Conservation (phyloP, 2,113 vertebrate genomes). For the Brevimyrus niger region DNA sequence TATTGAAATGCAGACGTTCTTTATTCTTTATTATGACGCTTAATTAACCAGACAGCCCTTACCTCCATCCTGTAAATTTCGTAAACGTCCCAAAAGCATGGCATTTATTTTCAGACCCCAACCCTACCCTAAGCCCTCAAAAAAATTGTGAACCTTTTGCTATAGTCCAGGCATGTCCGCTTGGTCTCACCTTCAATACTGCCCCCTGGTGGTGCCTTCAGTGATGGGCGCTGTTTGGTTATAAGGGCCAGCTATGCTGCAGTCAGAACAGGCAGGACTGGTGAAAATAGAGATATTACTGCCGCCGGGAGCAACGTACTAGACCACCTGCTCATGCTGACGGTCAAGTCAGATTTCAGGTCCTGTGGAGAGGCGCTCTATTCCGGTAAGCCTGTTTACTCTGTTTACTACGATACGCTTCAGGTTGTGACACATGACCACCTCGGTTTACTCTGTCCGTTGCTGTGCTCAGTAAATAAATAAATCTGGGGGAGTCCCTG, state of each 20-base stretch:
- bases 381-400: neutral
- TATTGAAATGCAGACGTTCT: neutral
- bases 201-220: neutral
- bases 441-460: neutral
- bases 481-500: neutral
- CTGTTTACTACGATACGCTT: neutral
- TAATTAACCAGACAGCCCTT: neutral
- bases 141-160: neutral
- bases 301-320: neutral
- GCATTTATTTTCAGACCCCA: neutral
- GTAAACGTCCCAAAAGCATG: neutral
- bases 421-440: neutral
- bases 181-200: neutral
- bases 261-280: neutral
- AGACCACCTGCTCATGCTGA: neutral
- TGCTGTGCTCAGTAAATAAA: neutral
- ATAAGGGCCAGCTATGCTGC: neutral
- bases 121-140: neutral
- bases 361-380: neutral
- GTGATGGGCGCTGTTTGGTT: neutral
- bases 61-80: neutral
- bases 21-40: neutral
- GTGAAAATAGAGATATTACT: neutral
- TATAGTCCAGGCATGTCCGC: neutral
- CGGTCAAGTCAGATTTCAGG: neutral